Evolutionary conservation across 2,888 invertebrate species (phyloP), one percentile per base, ranked within the genome.

Genomic region (Odontomyia ornata): DNA sequence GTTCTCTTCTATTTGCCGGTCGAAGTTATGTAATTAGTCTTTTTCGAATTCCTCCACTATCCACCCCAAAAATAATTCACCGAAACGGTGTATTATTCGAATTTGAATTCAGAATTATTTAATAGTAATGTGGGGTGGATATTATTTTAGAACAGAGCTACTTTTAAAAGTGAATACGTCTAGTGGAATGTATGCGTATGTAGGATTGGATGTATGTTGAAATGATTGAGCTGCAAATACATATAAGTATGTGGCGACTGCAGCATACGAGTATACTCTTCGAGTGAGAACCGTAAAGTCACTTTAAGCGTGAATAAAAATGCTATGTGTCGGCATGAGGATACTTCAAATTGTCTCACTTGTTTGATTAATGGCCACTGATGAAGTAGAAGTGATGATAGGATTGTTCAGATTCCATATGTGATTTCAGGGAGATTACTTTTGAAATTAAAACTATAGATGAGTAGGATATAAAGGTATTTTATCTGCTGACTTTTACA

Each of bases 11-110:
- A n/a, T 46, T 46, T 23, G 47, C 71, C 71, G 71, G 47, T 52
- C 71, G 18, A 52, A 47, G 30, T 71, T 71, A 71, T 71, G 47
- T 71, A 71, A 71, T 71, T 71, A 25, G 47, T 71, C 71, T 71
- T 43, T 65, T 15, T 71, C 71, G 47, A 71, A 71, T 71, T 71
- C 71, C 52, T 52, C 9, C 47, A n/a, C 65, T 65, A 65, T 52
- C 7, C 47, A 21, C 23, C 47, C n/a, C 71, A 47, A 52, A 71
- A 71, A 71, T 71, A 71, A 47, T 71, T 52, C 71, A 71, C 46
- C 71, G 47, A 25, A 71, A 71, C 71, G 47, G 47, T 28, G 28
- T 52, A 47, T 27, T 64, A 69, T 9, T 47, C 47, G 47, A 52
- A 47, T 71, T 71, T 7, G 28, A 71, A 71, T 52, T 47, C 46